A percentile compares a stretch with the other conserved stretches of the same genome.
phyloP scores from a whole-genome alignment of 2,113 vertebrate genomes.

The Rhinogobius similis region DNA sequence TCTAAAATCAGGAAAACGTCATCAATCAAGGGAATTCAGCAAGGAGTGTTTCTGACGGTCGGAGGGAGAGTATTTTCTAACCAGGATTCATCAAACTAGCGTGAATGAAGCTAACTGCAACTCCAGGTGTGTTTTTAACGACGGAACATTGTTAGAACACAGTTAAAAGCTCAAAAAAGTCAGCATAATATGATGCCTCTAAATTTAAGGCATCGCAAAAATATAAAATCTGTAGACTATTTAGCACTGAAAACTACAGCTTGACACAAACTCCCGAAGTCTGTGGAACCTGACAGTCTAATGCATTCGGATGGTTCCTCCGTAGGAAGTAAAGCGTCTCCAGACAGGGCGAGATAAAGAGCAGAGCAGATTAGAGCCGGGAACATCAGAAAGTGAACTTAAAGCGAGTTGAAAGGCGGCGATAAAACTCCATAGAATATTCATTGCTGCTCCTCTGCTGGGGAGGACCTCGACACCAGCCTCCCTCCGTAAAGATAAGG shows the following conservation, averaged over 20 bases:
- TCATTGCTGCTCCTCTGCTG: conserved; percentile 44
- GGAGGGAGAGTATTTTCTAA: too few relatives aligned
- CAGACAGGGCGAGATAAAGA: conserved; percentile 25
- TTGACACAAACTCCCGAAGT: background rate
- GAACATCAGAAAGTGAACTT: conserved; percentile 20
- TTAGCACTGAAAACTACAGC: background rate
- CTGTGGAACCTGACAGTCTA: conserved; percentile 15
- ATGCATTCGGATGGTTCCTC: background rate
- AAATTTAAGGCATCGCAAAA: background rate
- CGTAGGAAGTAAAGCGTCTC: conserved; percentile 22
- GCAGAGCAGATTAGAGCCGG: conserved; percentile 29
- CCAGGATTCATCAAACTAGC: too few relatives aligned
- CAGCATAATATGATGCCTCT: background rate
- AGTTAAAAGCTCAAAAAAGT: too few relatives aligned
- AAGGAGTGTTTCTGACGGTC: too few relatives aligned
- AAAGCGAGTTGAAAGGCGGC: conserved; percentile 42
- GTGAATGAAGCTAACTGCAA: too few relatives aligned
- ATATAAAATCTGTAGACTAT: background rate
- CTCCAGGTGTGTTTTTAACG: too few relatives aligned
- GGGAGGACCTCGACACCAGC: conserved; percentile 33
- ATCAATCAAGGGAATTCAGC: too few relatives aligned
- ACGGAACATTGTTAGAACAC: too few relatives aligned
- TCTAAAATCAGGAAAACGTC: too few relatives aligned
- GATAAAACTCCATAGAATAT: conserved; percentile 60
- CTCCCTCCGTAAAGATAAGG: conserved; percentile 46